phyloP scores from a whole-genome alignment of 2,797 vertebrate genomes.

The Syngnathus rostellatus region DNA sequence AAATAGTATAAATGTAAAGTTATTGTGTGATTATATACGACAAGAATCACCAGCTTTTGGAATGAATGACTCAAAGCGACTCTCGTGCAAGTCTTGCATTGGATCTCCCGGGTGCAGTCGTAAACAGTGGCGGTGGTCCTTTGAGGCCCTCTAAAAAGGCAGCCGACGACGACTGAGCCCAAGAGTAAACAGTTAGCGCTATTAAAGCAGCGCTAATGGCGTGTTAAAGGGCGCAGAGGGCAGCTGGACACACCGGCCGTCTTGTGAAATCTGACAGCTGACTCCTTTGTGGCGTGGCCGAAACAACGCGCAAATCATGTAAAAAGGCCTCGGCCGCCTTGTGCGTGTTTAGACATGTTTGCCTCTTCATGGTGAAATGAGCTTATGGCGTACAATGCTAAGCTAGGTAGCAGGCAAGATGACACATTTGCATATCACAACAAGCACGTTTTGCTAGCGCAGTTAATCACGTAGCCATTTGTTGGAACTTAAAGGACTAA shows the following conservation, averaged over 20 bases:
- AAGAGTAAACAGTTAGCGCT: constrained; percentile 58
- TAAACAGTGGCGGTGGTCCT: constrained; percentile 32
- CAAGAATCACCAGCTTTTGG: neutral
- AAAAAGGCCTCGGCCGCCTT: neutral
- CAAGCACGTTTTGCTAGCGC: neutral
- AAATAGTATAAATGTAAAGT: too few relatives aligned
- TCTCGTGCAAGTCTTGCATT: neutral
- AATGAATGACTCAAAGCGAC: neutral
- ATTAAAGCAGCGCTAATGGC: constrained; percentile 55
- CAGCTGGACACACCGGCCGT: constrained; percentile 65
- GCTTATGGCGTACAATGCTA: neutral
- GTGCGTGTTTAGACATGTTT: neutral
- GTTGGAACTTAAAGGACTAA: neutral
- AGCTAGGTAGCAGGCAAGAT: neutral
- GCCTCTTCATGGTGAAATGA: neutral
- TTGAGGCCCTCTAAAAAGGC: constrained; percentile 24
- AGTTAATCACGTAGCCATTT: neutral
- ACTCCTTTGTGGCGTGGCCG: constrained; percentile 40
- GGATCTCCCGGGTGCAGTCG: constrained; percentile 17
- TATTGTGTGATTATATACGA: too few relatives aligned
- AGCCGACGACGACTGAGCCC: constrained; percentile 53
- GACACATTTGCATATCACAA: neutral
- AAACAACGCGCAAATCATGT: constrained; percentile 16
- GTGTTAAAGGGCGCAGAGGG: constrained; percentile 48
- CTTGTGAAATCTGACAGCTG: constrained; percentile 63